Base-by-base conservation (phyloP, 2,113 vertebrate genomes). In the Hepsetus odoe region DNA sequence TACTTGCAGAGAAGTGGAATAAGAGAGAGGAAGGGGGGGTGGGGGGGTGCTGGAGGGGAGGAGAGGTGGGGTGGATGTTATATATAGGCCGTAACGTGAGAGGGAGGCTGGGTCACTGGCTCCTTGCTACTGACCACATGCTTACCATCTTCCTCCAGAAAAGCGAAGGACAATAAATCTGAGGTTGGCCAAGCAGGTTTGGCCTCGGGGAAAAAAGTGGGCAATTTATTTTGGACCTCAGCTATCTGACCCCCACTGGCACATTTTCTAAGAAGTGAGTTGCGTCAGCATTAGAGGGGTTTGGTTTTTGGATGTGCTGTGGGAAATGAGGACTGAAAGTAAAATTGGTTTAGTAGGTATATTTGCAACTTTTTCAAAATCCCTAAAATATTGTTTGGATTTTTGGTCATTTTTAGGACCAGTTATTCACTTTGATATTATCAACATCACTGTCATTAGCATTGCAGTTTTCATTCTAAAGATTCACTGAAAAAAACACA, bases 11-110 rank as follows among this genome's bases (percentile, higher is more conserved):
- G 92, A 92, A 91, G 90, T 88, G 91, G 91, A 89, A 83, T 85
- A 70, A 91, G 90, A 91, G 91, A 92, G 91, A 91, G 92, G 93
- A 93, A 92, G 85, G 91, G 93, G 92, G 94, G 93, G 79, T 86
- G 77, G 90, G 90, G 89, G 92, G 92, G 90, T 77, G 49, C 30
- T 72, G 51, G 32, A 71, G 61, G 35, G 74, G 90, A 92, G 94
- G 88, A 72, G 91, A 72, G 91, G 90, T 92, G 93, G 88, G 72
- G 89, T 85, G 76, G 92, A 94, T 93, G 93, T 94, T 96, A 95
- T 96, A 96, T 95, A 95, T 95, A 94, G 94, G 90, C 90, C 94
- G 94, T 95, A 95, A 95, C 84, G 93, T 95, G 95, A 96, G 95
- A 93, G 87, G 95, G 93, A 95, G 96, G 96, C 91, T 93, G 95